These are phyloP conservation scores for Panagrolaimus sp. DNA, from an alignment of 1,140 invertebrate species.

Conservation along the genomic window DNA sequence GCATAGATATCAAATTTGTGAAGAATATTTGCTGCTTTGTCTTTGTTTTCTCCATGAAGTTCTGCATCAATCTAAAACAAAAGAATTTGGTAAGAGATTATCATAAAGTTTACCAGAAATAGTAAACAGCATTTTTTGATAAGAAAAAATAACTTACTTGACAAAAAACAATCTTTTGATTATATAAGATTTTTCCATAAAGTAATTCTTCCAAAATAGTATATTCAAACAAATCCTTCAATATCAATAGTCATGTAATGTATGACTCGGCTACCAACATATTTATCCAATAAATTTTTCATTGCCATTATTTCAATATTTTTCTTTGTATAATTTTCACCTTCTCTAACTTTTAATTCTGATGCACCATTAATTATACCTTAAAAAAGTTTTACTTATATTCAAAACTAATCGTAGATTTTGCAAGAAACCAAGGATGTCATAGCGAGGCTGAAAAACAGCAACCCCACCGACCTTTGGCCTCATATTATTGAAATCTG, in stretches of 20 bases:
- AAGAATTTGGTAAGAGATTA: background rate
- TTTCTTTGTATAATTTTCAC: background rate
- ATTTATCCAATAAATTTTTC: background rate
- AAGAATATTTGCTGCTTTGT: background rate
- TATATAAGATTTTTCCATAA: background rate
- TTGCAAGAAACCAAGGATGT: no score
- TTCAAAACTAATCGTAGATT: no score
- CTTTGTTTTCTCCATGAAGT: background rate
- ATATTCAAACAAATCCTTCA: slow-evolving; percentile 1
- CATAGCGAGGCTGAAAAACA: no score
- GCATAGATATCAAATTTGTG: background rate
- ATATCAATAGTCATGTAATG: background rate
- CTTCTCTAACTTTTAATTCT: background rate
- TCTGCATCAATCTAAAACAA: slow-evolving; percentile 3
- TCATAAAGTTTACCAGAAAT: no score
- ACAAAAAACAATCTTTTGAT: background rate
- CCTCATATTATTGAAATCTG: no score
- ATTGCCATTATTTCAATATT: background rate
- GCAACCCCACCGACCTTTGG: no score
- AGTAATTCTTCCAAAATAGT: background rate
- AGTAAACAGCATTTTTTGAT: no score
- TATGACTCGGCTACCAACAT: background rate
- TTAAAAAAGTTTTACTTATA: no score
- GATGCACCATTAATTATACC: background rate
- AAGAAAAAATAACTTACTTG: background rate